Evolutionary conservation across 2,888 invertebrate species (phyloP).

Genomic region (Drosophila nigritarsus): DNA sequence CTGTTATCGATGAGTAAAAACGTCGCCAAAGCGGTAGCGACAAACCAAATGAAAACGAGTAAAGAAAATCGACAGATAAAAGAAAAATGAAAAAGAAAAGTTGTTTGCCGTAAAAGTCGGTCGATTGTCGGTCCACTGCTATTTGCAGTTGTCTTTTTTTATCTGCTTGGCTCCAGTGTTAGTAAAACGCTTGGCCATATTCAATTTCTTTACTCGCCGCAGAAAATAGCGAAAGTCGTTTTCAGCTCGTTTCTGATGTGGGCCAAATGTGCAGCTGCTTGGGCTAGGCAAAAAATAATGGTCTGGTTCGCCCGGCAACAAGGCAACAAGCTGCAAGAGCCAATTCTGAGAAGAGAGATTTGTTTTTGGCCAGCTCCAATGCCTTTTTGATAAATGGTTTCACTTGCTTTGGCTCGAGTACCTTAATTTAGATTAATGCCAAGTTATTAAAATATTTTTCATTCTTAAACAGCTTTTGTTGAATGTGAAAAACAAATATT

Average conservation of each 20-base stretch:
- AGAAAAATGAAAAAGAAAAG: constrained; percentile 66
- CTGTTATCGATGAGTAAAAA: constrained; percentile 49
- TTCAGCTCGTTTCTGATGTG: constrained; percentile 74
- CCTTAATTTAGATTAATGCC: background rate
- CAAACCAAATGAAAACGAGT: constrained; percentile 29
- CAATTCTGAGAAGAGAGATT: constrained; percentile 20
- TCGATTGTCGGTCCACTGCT: constrained; percentile 49
- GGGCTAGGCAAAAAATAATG: constrained; percentile 24
- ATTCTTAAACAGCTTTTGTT: background rate
- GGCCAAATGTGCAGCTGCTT: constrained; percentile 76
- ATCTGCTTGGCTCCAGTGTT: constrained; percentile 64
- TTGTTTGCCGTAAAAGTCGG: constrained; percentile 69
- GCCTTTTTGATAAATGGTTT: constrained; percentile 28
- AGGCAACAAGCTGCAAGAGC: constrained; percentile 43
- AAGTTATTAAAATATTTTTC: constrained; percentile 4
- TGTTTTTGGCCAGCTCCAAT: constrained; percentile 7
- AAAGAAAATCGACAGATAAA: constrained; percentile 14
- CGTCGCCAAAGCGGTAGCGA: constrained; percentile 26
- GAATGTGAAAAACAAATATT: background rate
- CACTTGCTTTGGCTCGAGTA: constrained; percentile 14
- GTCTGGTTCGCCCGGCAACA: constrained; percentile 14
- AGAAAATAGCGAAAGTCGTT: constrained; percentile 74
- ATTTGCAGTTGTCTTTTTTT: constrained; percentile 43
- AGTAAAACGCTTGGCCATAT: constrained; percentile 69
- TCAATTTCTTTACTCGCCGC: constrained; percentile 34